Evolutionary conservation across 2,797 vertebrate species (phyloP).

Genomic region (Danio aesculapii): DNA sequence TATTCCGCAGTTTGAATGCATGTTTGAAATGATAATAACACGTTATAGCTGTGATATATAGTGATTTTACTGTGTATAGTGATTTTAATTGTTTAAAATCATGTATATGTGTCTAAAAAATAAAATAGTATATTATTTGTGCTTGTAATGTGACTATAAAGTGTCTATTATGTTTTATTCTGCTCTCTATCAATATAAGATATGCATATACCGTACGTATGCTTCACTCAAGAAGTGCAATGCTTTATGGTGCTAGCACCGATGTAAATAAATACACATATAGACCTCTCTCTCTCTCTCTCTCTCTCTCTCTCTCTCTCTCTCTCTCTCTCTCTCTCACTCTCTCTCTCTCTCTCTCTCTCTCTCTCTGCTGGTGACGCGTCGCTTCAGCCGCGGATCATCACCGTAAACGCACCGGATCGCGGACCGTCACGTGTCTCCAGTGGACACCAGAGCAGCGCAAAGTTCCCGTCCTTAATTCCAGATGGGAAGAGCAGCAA

Average conservation of each 20-base stretch:
- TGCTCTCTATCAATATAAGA: no score
- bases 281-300: neutral
- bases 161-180: no score
- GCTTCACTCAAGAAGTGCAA: neutral
- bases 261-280: neutral
- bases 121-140: no score
- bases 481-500: constrained; percentile 52
- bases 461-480: constrained; percentile 68
- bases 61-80: no score
- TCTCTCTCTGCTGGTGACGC: constrained; percentile 40
- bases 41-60: no score
- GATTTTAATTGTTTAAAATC: no score
- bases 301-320: neutral
- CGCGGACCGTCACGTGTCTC: constrained; percentile 22
- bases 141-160: no score
- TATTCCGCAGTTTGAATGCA: no score
- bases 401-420: constrained; percentile 22
- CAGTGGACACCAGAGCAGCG: constrained; percentile 27
- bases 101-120: no score
- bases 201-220: no score
- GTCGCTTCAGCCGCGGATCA: neutral
- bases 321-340: no score
- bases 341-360: neutral
- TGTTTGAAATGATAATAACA: no score
- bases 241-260: neutral